Base-by-base conservation (phyloP, 2,888 invertebrate genomes). In the Cyrtodaria siliqua region DNA sequence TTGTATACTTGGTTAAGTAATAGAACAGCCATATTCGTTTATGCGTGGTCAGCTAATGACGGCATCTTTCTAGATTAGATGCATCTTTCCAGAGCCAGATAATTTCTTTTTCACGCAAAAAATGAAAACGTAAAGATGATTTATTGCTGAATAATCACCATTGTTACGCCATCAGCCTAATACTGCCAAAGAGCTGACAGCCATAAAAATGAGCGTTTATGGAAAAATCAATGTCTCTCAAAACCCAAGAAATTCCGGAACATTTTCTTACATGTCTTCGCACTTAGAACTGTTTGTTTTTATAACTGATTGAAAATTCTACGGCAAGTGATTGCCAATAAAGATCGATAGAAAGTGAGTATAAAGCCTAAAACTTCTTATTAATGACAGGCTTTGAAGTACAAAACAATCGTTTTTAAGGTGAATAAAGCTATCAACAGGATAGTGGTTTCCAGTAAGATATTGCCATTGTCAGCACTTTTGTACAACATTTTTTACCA, bases 161-260 rank as follows among this genome's bases (percentile, higher is more conserved):
- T 20, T 50, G 50, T 50, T 50, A 23, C 4, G 20, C 8, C 47
- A 18, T 47, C 20, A 9, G 20, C 47, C n/a, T 47, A 4, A 4
- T 47, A 47, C 47, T 20, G 12, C 4, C 33, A 33, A 33, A 33
- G 33, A 33, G n/a, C n/a, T n/a, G n/a, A 33, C 33, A 12, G 33
- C 33, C 33, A 33, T 33, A 33, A 33, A 33, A 33, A 33, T 33
- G 33, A 12, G 12, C 33, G 12, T 33, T 33, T 12, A 33, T 12
- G 12, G 18, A 62, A 62, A 53, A 62, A 62, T 52, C 52, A 52
- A 52, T 62, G 49, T n/a, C 16, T 16, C 18, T 33, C 23, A 33
- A 38, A 18, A 23, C 23, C 62, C 53, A 24, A 38, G 26, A 62
- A 52, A 40, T 52, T 62, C 62, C 62, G 27, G 18, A 29, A 16